Conservation (phyloP, 2,888 invertebrate species). For the Ethmia dodecea region DNA sequence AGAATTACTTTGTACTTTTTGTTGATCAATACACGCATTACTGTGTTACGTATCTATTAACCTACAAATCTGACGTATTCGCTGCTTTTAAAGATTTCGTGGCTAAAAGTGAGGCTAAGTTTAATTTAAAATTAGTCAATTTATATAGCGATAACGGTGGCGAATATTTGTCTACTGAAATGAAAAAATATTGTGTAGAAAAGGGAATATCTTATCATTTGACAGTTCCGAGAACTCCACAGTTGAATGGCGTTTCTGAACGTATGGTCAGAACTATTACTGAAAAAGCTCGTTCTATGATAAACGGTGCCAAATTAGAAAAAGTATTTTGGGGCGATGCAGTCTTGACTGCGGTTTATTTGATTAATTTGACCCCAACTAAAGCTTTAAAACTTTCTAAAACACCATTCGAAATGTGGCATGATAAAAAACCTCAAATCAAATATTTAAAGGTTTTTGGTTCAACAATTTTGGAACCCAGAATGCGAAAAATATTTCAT, state of each 20-base stretch:
- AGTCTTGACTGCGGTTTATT: slow-evolving; percentile 35
- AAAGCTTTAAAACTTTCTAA: slow-evolving; percentile 28
- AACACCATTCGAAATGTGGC: slow-evolving; percentile 44
- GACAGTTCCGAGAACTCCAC: slow-evolving; percentile 42
- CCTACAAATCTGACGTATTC: slow-evolving; percentile 31
- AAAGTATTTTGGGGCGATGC: slow-evolving; percentile 43
- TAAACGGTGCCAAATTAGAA: slow-evolving; percentile 27
- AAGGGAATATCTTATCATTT: slow-evolving; percentile 22
- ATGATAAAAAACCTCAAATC: slow-evolving; percentile 31
- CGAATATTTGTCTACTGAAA: slow-evolving; percentile 32
- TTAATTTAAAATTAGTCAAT: slow-evolving; percentile 28
- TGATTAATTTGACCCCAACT: slow-evolving; percentile 39
- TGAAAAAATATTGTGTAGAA: slow-evolving; percentile 22
- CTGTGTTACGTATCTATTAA: slow-evolving; percentile 29
- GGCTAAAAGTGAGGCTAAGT: slow-evolving; percentile 23
- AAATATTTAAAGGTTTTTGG: slow-evolving; percentile 31
- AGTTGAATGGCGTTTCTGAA: slow-evolving; percentile 42
- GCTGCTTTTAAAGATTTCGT: slow-evolving; percentile 22
- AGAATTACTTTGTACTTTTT: slow-evolving; percentile 34
- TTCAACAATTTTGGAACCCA: slow-evolving; percentile 32
- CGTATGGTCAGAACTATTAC: slow-evolving; percentile 39
- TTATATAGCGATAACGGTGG: slow-evolving; percentile 33
- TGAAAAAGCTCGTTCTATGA: slow-evolving; percentile 36
- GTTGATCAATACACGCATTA: slow-evolving; percentile 39
- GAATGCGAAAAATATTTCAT: slow-evolving; percentile 27